Evolutionary conservation across 2,113 vertebrate species (phyloP).

Genomic region (Tyrannus savana): DNA sequence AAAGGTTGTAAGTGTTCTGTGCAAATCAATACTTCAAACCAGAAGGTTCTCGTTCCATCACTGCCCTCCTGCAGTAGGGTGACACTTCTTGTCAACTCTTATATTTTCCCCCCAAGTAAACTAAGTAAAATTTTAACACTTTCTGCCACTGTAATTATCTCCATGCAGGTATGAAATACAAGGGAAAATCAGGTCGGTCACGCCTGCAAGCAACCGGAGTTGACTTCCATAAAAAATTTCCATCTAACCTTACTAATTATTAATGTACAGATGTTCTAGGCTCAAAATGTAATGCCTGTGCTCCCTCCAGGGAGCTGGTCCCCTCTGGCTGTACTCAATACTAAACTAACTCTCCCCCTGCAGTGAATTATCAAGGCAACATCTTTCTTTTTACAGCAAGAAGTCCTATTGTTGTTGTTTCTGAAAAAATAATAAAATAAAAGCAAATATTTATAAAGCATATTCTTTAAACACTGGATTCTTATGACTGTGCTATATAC

Average conservation of each 20-base stretch:
- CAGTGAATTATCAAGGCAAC: background rate
- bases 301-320: background rate
- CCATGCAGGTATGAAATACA: constrained; percentile 29
- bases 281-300: background rate
- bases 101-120: background rate
- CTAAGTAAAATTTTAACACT: background rate
- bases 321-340: background rate
- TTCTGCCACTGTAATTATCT: background rate
- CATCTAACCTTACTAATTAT: constrained; percentile 52
- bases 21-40: background rate
- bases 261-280: constrained; percentile 39
- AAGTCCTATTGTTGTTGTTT: background rate
- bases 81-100: background rate
- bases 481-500: background rate
- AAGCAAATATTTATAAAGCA: background rate
- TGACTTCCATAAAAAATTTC: constrained; percentile 18
- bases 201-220: background rate
- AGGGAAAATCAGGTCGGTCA: constrained; percentile 34
- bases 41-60: background rate
- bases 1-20: background rate
- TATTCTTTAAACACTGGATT: background rate
- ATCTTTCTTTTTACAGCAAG: background rate
- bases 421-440: too few species aligned
- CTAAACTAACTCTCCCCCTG: background rate
- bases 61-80: background rate